Conservation (phyloP, 1,140 invertebrate species). For the Caenorhabditis brenneri region DNA sequence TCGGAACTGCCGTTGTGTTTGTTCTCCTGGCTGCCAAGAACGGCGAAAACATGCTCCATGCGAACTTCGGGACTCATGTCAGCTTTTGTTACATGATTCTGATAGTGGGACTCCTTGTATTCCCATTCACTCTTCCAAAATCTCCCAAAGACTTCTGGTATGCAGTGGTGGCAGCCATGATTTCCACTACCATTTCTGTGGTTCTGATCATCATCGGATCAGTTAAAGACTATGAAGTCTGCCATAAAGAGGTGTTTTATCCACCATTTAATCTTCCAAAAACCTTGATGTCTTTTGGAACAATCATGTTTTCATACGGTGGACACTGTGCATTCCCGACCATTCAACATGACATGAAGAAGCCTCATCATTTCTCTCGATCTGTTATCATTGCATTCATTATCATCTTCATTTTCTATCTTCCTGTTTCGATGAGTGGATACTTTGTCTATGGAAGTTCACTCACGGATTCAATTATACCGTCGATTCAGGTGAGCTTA, state of each 20-base stretch:
- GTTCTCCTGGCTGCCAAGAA: conserved; percentile 78
- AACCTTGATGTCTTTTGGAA: conserved; percentile 68
- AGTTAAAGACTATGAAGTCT: conserved; percentile 55
- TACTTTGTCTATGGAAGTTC: conserved; percentile 65
- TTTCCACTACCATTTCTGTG: conserved; percentile 66
- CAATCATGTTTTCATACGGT: conserved; percentile 75
- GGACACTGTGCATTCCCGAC: conserved; percentile 78
- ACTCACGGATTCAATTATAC: conserved; percentile 51
- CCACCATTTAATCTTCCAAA: conserved; percentile 60
- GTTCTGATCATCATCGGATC: conserved; percentile 63
- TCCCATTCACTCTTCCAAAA: conserved; percentile 78
- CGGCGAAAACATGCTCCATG: conserved; percentile 71
- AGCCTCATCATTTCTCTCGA: conserved; percentile 62
- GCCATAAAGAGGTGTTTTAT: conserved; percentile 58
- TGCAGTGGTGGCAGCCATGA: conserved; percentile 68
- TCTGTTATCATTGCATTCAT: conserved; percentile 65
- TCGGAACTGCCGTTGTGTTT: conserved; percentile 70
- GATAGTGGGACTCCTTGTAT: conserved; percentile 75
- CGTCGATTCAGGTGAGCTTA: conserved; percentile 47
- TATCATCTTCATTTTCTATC: conserved; percentile 64
- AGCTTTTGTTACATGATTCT: conserved; percentile 77
- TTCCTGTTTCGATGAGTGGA: conserved; percentile 64
- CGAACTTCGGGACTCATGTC: conserved; percentile 73
- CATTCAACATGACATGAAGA: conserved; percentile 78
- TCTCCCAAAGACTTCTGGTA: conserved; percentile 80